Evolutionary conservation across 2,888 invertebrate species (phyloP).

Genomic region (Chesias legatella): DNA sequence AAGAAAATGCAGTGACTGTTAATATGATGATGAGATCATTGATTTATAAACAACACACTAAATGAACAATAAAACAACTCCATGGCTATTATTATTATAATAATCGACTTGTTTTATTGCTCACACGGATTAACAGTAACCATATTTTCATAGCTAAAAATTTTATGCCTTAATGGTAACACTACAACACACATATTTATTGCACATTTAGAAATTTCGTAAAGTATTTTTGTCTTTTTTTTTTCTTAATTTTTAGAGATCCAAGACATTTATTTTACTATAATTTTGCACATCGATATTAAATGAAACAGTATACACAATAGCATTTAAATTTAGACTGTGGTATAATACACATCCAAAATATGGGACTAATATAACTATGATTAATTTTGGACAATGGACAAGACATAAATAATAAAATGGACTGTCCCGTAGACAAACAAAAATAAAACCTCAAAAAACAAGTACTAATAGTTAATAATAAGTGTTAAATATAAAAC

Average conservation of each 20-base stretch:
- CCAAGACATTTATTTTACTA: slow-evolving; percentile 81
- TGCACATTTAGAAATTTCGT: slow-evolving; percentile 81
- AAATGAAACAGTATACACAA: slow-evolving; percentile 77
- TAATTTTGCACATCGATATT: slow-evolving; percentile 80
- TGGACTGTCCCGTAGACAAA: slow-evolving; percentile 62
- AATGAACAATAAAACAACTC: slow-evolving; percentile 37
- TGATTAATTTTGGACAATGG: slow-evolving; percentile 74
- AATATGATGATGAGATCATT: slow-evolving; percentile 67
- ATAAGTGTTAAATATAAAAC: slow-evolving; percentile 76
- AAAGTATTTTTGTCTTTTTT: slow-evolving; percentile 80
- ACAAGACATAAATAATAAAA: slow-evolving; percentile 66
- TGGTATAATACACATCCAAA: slow-evolving; percentile 79
- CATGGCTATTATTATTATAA: no score
- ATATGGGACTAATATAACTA: slow-evolving; percentile 73
- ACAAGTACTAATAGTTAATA: slow-evolving; percentile 53
- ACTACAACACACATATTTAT: slow-evolving; percentile 82
- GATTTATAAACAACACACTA: slow-evolving; percentile 50
- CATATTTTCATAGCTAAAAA: slow-evolving; percentile 59
- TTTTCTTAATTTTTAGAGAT: slow-evolving; percentile 79
- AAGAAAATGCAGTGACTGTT: slow-evolving; percentile 58
- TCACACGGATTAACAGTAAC: slow-evolving; percentile 40
- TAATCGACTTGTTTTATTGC: no score
- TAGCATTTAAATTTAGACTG: slow-evolving; percentile 73
- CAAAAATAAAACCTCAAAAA: slow-evolving; percentile 58
- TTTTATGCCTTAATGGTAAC: slow-evolving; percentile 78